These are phyloP conservation scores for Hystrix cristata DNA, from an alignment of 2,113 vertebrate species.

Conservation along the genomic window DNA sequence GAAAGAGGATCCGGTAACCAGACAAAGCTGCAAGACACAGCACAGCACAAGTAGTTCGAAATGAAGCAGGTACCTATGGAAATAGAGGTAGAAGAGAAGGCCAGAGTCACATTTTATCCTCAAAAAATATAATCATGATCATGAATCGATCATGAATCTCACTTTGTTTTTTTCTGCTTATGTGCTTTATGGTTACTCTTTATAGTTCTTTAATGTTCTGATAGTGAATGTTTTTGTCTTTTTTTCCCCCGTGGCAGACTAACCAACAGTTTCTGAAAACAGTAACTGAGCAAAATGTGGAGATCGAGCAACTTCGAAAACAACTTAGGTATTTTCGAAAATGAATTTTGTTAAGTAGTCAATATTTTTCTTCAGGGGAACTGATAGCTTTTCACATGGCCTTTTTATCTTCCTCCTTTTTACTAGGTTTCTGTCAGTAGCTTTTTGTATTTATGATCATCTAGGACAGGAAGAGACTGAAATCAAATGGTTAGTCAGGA, in stretches of 20 bases:
- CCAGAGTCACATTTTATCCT: background rate
- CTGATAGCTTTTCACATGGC: background rate
- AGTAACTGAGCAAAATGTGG: slow-evolving; percentile 91
- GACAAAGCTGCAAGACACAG: background rate
- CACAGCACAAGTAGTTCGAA: background rate
- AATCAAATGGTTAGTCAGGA: background rate
- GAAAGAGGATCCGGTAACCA: background rate
- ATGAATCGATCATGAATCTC: background rate
- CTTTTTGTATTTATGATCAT: background rate
- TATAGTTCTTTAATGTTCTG: slow-evolving; percentile 21
- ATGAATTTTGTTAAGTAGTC: slow-evolving; percentile 52
- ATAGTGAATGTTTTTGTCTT: background rate
- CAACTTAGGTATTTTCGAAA: slow-evolving; percentile 92
- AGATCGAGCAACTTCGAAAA: slow-evolving; percentile 91
- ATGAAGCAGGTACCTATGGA: background rate
- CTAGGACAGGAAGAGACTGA: background rate
- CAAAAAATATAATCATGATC: background rate
- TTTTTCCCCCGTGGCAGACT: slow-evolving; percentile 87
- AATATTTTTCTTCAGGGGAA: slow-evolving; percentile 35
- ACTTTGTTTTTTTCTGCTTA: background rate
- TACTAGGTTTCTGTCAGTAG: slow-evolving; percentile 34
- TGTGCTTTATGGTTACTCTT: background rate
- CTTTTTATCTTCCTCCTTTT: background rate
- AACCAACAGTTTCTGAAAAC: slow-evolving; percentile 94
- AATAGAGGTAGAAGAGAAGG: background rate